Percentiles rank a stretch among this genome's conserved stretches.
phyloP scores from a whole-genome alignment of 1,140 invertebrate species.

The Radopholus similis region DNA sequence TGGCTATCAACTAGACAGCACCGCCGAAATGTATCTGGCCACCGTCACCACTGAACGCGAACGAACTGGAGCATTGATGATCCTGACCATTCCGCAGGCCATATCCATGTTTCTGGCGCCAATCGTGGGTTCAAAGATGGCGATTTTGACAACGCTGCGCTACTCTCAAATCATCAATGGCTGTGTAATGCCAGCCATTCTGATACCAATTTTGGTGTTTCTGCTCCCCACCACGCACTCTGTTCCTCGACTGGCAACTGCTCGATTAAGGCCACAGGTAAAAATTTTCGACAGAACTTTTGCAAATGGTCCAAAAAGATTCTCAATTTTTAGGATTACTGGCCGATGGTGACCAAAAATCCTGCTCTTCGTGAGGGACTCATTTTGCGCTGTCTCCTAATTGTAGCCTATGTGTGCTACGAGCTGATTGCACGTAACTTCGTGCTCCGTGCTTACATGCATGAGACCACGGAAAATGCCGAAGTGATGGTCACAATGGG shows the following conservation, averaged over 20 bases:
- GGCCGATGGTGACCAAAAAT: constrained; percentile 58
- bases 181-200: constrained; percentile 32
- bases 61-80: constrained; percentile 54
- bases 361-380: constrained; percentile 51
- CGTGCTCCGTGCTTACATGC: constrained; percentile 57
- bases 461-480: constrained; percentile 52
- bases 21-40: constrained; percentile 59
- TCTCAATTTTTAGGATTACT: constrained; percentile 45
- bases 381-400: constrained; percentile 46
- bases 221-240: constrained; percentile 58
- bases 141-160: constrained; percentile 52
- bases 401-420: constrained; percentile 59
- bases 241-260: constrained; percentile 52
- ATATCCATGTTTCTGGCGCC: constrained; percentile 55
- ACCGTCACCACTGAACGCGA: constrained; percentile 59
- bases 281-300: background rate
- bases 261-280: constrained; percentile 52
- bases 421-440: constrained; percentile 59
- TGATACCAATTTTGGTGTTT: constrained; percentile 55
- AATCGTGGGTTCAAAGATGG: constrained; percentile 51
- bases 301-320: background rate
- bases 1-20: constrained; percentile 57
- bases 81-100: constrained; percentile 55
- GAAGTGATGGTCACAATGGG: constrained; percentile 57
- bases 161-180: constrained; percentile 53